Conservation (phyloP, 1,140 invertebrate genomes). For the Cotesia typhae region DNA sequence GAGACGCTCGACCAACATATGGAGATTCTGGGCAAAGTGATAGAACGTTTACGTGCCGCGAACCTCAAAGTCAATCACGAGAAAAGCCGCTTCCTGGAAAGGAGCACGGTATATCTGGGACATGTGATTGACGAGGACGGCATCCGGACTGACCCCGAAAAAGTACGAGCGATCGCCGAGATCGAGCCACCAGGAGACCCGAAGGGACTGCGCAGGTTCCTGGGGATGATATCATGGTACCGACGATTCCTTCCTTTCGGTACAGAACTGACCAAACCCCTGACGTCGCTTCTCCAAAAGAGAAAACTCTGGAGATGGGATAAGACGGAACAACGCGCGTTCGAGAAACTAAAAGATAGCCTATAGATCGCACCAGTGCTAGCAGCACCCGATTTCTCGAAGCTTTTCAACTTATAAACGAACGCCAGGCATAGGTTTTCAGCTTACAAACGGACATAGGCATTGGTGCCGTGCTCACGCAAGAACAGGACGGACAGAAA, state of each 20-base stretch:
- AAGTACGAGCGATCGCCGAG: slow-evolving; percentile 40
- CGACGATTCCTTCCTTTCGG: slow-evolving; percentile 55
- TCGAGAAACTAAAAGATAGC: background rate
- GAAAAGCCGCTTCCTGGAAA: slow-evolving; percentile 45
- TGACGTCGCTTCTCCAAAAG: slow-evolving; percentile 47
- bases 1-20: slow-evolving; percentile 36
- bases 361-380: background rate
- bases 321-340: slow-evolving; percentile 27
- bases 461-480: slow-evolving; percentile 48
- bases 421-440: no score
- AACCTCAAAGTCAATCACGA: slow-evolving; percentile 42
- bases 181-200: slow-evolving; percentile 36
- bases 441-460: slow-evolving; percentile 40
- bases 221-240: slow-evolving; percentile 54
- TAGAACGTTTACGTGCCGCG: slow-evolving; percentile 38
- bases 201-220: slow-evolving; percentile 46
- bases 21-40: slow-evolving; percentile 38
- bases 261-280: slow-evolving; percentile 44
- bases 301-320: slow-evolving; percentile 43
- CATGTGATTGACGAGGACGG: slow-evolving; percentile 44
- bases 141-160: slow-evolving; percentile 42
- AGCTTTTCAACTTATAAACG: slow-evolving; percentile 45
- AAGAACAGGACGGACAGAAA: slow-evolving; percentile 41
- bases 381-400: slow-evolving; percentile 45
- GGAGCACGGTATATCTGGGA: slow-evolving; percentile 46